Base-by-base conservation (phyloP, 2,797 vertebrate species). In the Dromococcyx pavoninus region DNA sequence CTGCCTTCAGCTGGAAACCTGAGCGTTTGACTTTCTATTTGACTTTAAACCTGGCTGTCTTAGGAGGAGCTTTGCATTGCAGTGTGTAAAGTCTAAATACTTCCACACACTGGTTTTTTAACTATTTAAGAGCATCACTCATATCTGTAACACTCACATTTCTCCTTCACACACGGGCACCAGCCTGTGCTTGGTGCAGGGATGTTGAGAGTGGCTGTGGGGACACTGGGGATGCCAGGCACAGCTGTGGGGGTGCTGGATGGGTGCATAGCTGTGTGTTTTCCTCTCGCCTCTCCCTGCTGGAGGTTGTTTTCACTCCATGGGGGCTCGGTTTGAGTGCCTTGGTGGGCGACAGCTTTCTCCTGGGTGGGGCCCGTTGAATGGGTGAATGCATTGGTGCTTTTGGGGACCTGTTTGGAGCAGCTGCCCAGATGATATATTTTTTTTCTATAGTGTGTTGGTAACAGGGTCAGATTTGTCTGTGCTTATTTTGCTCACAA, bases 71-170 rank as follows among this genome's bases (percentile, higher is more conserved):
- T 77, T 35, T 32, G 73, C 1, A 3, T 39, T 11, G 41, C 2
- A n/a, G 11, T 46, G 70, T 39, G 13, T 10, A 9, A 43, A 32
- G 10, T 51, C 19, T 35, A 7, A n/a, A 24, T 33, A 1, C 14
- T 62, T 35, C 46, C 25, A 17, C 2, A 1, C 0, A 1, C 11
- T 14, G 88, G 5, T 32, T 83, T 74, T 44, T 33, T 5, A 7
- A 28, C 17, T 0, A 5, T 10, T 54, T 12, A 10, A 43, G 22
- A 17, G 16, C 3, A 2, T 15, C 11, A 0, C 2, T 12, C 2
- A 0, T 9, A 5, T 15, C 61, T 2, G 10, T 9, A 53, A 41
- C 4, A 22, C 50, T n/a, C 1, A 0, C 12, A 0, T 39, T 39
- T 44, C 30, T 79, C 33, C 32, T 19, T 10, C 9, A 58, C 10